Base-by-base conservation (phyloP, 37 sponge, comb jelly and placozoan genomes). In the Aphrocallistes beatrix region DNA sequence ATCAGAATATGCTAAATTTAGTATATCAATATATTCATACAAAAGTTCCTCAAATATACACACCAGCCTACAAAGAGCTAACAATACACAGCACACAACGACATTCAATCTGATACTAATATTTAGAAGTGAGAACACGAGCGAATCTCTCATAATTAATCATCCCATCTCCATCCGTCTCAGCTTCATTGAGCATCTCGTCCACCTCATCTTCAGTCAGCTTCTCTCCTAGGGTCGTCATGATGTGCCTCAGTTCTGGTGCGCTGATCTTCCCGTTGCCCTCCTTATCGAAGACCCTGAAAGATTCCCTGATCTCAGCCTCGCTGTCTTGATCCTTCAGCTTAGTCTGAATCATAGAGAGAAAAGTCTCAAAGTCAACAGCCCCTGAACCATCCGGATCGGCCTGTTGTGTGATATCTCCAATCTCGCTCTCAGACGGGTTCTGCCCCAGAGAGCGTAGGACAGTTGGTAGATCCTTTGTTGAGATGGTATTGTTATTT, bases 121-220 rank as follows among this genome's bases (percentile, higher is more conserved):
- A 60, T 30, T 60, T 60, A 25, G 75, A 60, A 60, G 75, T 60
- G 75, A 60, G 75, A 19, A 60, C n/a, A 25, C 21, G 10, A 19
- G 75, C 75, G n/a, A 60, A 60, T 30, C 6, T 30, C n/a, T 60
- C 75, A 28, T 60, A 60, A 30, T 60, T 60, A 60, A 60, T 60
- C 75, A 60, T 60, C 34, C 75, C 75, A 60, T 60, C n/a, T 25
- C 75, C 75, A 60, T 60, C 75, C 25, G 75, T 13, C n/a, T 13
- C 75, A 3, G 75, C 75, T 60, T 60, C 75, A 60, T 60, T 60
- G n/a, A 60, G 75, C 75, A 60, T 60, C n/a, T 60, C 75, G n/a
- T 60, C 75, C 34, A 60, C 75, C n/a, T 60, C 75, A 13, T 60
- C 75, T 28, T 60, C 75, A 6, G 75, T 60, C n/a, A 60, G n/a